These are phyloP conservation scores for Henricia sp. DNA, from an alignment of 53 echinoderm and acorn worm genomes.

Conservation along the genomic window DNA sequence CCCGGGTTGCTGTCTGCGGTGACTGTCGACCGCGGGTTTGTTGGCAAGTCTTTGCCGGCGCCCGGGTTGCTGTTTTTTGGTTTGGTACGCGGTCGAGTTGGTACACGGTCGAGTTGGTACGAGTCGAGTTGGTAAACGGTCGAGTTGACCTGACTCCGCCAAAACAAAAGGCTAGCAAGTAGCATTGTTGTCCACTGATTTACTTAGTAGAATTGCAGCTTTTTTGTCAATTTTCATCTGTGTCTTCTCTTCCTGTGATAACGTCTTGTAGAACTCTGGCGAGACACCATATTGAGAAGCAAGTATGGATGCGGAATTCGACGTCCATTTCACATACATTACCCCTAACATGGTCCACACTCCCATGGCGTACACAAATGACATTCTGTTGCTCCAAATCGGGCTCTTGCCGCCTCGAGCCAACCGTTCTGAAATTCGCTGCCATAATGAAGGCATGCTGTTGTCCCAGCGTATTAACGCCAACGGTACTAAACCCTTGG, in stretches of 20 bases:
- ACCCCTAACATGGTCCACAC: slow-evolving; percentile 68
- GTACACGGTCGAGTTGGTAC: too few species aligned
- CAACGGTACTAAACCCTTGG: too few species aligned
- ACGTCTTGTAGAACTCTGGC: neutral
- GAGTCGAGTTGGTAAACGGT: too few species aligned
- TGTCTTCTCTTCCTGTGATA: slow-evolving; percentile 44
- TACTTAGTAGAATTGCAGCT: neutral
- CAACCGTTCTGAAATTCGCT: neutral
- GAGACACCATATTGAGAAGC: slow-evolving; percentile 1
- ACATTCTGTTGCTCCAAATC: slow-evolving; percentile 54
- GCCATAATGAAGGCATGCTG: slow-evolving; percentile 31
- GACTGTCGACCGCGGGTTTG: too few species aligned
- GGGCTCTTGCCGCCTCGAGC: slow-evolving; percentile 53
- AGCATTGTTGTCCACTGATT: too few species aligned
- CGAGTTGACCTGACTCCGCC: too few species aligned
- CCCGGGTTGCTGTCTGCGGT: too few species aligned
- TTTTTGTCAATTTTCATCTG: slow-evolving; percentile 13
- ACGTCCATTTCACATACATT: slow-evolving; percentile 51
- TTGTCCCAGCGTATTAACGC: too few species aligned
- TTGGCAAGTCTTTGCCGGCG: too few species aligned
- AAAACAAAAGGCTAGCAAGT: too few species aligned
- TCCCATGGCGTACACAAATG: slow-evolving; percentile 59
- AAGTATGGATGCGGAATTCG: neutral
- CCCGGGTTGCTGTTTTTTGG: too few species aligned
- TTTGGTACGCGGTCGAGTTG: too few species aligned